Base-by-base conservation (phyloP, 2,888 invertebrate genomes). In the Cryptocephalus moraei region DNA sequence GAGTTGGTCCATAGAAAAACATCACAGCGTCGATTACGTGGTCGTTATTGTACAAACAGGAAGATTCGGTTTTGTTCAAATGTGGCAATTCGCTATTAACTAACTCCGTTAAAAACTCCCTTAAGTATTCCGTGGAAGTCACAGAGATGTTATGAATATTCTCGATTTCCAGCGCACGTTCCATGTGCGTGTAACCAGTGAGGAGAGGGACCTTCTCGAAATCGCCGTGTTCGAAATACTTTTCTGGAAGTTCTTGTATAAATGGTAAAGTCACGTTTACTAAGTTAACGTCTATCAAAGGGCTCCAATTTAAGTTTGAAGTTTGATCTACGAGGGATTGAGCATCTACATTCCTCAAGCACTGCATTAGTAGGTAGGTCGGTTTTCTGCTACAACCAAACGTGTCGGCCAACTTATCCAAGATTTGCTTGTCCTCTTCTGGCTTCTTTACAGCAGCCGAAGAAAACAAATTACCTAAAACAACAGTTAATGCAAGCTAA, bases 161-260 rank as follows among this genome's bases (percentile, higher is more conserved):
- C n/a, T 72, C 72, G 43, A 73, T 66, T 12, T 80, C 74, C 1
- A 88, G 65, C 8, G 82, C 84, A 57, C 86, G 85, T 69, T 90
- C 90, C 82, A 88, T 89, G 56, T 84, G 82, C 0, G 89, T 88
- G 57, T 81, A 88, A 9, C 66, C 66, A n/a, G 81, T 77, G 56
- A 90, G 66, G 10, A 88, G 61, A 0, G 89, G 87, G 1, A 88
- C 81, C 46, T 82, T 79, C 48, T 79, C 75, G 52, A 79, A 80
- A 32, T 75, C 74, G 9, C 80, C 83, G 45, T 72, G 74, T 54
- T 78, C 76, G 49, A 86, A 79, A 44, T 80, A 67, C 55, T 73
- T 75, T 49, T 73, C 77, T 0, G 88, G 88, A 44, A 78, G 72
- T 56, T 81, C 82, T 33, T 82, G 74, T 39, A 90, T 69, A 62